A percentile compares a stretch with the other conserved stretches of the same genome.
phyloP scores from a whole-genome alignment of 2,113 vertebrate genomes.

The Lichenostomus cassidix region DNA sequence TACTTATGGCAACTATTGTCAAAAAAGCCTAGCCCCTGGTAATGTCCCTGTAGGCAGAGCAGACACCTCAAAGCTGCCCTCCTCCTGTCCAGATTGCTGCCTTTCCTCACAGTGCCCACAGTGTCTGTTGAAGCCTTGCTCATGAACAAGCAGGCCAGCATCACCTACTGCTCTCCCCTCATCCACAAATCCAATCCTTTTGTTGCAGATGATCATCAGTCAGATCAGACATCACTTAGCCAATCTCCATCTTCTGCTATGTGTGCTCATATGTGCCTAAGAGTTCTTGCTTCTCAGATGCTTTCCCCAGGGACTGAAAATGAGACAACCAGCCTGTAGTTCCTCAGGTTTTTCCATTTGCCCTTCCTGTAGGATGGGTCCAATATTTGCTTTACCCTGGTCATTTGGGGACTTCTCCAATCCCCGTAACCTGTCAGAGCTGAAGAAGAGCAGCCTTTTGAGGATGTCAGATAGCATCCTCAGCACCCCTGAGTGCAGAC shows the following conservation, averaged over 20 bases:
- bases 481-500: neutral
- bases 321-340: neutral
- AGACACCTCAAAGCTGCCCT: accelerated
- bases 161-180: neutral
- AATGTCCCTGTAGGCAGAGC: neutral
- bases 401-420: neutral
- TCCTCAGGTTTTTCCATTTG: neutral
- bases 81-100: neutral
- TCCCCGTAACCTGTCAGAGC: neutral
- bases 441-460: neutral
- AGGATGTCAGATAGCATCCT: neutral
- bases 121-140: neutral
- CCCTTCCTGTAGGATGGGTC: neutral
- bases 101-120: neutral
- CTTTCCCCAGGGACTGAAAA: neutral
- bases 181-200: neutral
- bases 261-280: neutral
- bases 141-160: neutral
- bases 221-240: neutral
- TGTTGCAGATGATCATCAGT: neutral
- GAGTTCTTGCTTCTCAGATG: neutral
- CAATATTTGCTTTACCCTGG: neutral
- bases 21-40: neutral
- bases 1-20: neutral
- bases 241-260: neutral